phyloP scores from a whole-genome alignment of 2,797 vertebrate species.

The Remorina albescens region DNA sequence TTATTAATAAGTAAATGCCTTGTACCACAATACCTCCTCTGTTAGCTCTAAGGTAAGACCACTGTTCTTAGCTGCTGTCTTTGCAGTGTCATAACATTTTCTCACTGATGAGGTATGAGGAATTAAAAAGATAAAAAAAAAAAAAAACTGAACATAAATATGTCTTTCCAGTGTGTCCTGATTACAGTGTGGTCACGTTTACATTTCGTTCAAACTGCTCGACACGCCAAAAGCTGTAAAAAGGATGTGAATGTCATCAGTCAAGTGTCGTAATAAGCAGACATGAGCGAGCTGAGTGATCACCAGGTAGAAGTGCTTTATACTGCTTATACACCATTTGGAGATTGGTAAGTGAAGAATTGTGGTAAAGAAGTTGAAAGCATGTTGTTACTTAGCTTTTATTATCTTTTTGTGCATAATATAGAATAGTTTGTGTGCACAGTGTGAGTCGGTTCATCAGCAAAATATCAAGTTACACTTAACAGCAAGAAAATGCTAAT shows the following conservation, averaged over 20 bases:
- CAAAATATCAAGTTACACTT: neutral
- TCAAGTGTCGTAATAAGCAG: neutral
- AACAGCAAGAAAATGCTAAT: no score
- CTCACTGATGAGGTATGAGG: neutral
- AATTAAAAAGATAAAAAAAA: neutral
- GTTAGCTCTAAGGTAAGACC: slow-evolving; percentile 17
- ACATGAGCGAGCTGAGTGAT: slow-evolving; percentile 10
- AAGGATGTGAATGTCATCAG: neutral
- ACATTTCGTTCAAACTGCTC: slow-evolving; percentile 12
- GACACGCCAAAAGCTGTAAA: neutral
- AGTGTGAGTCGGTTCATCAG: neutral
- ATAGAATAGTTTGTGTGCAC: neutral
- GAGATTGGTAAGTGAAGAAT: neutral
- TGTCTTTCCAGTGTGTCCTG: neutral
- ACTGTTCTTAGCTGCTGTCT: neutral
- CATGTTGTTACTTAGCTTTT: neutral
- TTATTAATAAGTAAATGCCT: slow-evolving; percentile 29
- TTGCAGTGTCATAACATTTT: slow-evolving; percentile 6
- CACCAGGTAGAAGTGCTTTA: slow-evolving; percentile 2
- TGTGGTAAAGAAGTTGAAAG: neutral
- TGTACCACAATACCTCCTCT: slow-evolving; percentile 19
- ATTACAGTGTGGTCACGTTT: slow-evolving; percentile 10
- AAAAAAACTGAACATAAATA: neutral
- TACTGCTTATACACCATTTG: neutral
- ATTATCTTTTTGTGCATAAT: neutral